A percentile compares a stretch with the other conserved stretches of the same genome.
These are phyloP conservation scores for Eubucco bourcierii DNA, from an alignment of 2,113 vertebrate species.

Conservation along the genomic window DNA sequence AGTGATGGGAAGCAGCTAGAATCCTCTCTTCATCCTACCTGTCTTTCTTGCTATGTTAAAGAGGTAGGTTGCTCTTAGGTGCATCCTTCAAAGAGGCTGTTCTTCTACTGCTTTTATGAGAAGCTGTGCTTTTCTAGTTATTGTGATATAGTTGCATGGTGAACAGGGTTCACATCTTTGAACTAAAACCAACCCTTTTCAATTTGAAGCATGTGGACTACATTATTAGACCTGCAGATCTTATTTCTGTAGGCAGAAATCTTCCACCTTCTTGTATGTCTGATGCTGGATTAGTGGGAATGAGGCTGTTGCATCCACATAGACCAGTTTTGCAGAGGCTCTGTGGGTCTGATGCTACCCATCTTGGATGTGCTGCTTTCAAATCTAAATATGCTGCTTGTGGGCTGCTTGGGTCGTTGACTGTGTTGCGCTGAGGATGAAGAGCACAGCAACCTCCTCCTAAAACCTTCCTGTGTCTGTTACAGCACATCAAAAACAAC, in stretches of 20 bases:
- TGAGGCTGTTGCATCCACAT: neutral
- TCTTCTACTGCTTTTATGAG: neutral
- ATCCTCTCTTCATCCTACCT: neutral
- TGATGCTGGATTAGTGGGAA: neutral
- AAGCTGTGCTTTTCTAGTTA: neutral
- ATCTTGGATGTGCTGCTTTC: neutral
- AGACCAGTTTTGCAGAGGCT: neutral
- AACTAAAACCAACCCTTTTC: neutral
- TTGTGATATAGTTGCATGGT: rapidly evolving
- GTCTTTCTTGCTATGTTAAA: neutral
- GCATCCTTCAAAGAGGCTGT: neutral
- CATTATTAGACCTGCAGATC: neutral
- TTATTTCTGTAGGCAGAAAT: neutral
- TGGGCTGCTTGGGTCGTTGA: rapidly evolving
- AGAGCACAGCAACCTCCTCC: neutral
- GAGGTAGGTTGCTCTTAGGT: neutral
- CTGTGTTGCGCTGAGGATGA: neutral
- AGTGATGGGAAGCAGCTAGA: neutral
- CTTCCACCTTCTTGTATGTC: rapidly evolving
- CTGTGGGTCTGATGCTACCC: rapidly evolving
- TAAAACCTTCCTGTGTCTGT: rapidly evolving
- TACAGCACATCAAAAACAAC: neutral
- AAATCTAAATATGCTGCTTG: neutral
- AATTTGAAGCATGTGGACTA: neutral
- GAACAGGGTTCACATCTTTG: neutral